Base-by-base conservation (phyloP, 1,140 invertebrate genomes). In the Temnothorax curvispinosus region DNA sequence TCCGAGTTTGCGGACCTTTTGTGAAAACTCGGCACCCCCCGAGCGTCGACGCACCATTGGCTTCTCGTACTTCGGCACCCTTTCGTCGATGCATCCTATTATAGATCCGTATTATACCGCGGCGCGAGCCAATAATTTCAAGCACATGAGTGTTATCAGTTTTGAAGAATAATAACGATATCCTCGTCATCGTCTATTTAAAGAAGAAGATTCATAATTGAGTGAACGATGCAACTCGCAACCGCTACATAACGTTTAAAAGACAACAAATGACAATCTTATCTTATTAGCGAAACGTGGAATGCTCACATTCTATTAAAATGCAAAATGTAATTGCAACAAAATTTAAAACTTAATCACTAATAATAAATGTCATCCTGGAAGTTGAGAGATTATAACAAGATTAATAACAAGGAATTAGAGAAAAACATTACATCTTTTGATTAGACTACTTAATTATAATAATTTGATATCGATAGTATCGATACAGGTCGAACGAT, bases 1-100 rank as follows among this genome's bases (percentile, higher is more conserved):
- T 52, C 21, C 35, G 78, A 87, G 80, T 87, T 87, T 84, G 38
- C 58, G 44, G 67, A 84, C 60, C 80, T 87, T 84, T 56, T 85
- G 81, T 85, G 72, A 75, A 41, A 75, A 84, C 27, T 27, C 69
- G 81, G 27, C 78, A 54, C 38, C 65, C 47, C 18, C 18, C 15
- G 52, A 58, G 52, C 52, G n/a, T 74, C 54, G 52, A 85, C 69
- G 54, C 81, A 74, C 72, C 71, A 72, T 58, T 74, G 35, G 9
- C 35, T 71, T 56, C 27, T 27, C 64, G 50, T 58, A 71, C 50
- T 56, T 44, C 5, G 60, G 27, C 35, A 15, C 32, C 21, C 69
- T 58, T 44, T 64, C 27, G 9, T 21, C 69, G 67, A 60, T 35
- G 4, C 38, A 18, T 75, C 13, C n/a, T 13, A 27, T 27, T 27